Evolutionary conservation across 2,888 invertebrate species (phyloP).

Genomic region (Pheosia gnoma): DNA sequence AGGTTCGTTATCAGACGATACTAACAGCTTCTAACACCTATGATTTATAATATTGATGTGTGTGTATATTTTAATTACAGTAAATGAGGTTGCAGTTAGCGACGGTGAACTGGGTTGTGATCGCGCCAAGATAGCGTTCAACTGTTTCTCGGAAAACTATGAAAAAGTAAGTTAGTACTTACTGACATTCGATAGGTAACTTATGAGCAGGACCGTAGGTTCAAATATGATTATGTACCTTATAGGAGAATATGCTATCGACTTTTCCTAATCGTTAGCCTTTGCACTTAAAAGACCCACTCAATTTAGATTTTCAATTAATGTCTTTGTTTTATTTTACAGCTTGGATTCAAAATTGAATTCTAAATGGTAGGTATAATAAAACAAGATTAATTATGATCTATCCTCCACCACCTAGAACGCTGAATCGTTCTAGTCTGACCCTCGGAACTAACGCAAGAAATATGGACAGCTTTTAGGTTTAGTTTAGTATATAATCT

Average conservation of each 20-base stretch:
- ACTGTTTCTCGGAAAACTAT: slow-evolving; percentile 1
- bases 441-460: not conserved
- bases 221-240: too few species aligned
- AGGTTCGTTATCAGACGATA: too few species aligned
- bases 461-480: not conserved
- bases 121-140: not conserved
- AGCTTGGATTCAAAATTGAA: not conserved
- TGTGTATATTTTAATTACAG: not conserved
- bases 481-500: not conserved
- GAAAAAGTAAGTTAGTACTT: not conserved
- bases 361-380: not conserved
- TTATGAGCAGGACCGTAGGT: too few species aligned
- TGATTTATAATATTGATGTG: too few species aligned
- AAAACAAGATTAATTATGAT: not conserved
- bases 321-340: not conserved
- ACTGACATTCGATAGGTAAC: not conserved
- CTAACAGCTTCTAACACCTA: too few species aligned
- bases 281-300: too few species aligned
- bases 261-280: too few species aligned
- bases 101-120: slow-evolving; percentile 3
- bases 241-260: too few species aligned
- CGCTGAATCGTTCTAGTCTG: not conserved
- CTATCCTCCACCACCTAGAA: too few species aligned
- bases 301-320: too few species aligned
- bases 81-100: slow-evolving; percentile 11